Evolutionary conservation across 2,113 vertebrate genomes (phyloP).

Genomic region (Phoenicopterus ruber): DNA sequence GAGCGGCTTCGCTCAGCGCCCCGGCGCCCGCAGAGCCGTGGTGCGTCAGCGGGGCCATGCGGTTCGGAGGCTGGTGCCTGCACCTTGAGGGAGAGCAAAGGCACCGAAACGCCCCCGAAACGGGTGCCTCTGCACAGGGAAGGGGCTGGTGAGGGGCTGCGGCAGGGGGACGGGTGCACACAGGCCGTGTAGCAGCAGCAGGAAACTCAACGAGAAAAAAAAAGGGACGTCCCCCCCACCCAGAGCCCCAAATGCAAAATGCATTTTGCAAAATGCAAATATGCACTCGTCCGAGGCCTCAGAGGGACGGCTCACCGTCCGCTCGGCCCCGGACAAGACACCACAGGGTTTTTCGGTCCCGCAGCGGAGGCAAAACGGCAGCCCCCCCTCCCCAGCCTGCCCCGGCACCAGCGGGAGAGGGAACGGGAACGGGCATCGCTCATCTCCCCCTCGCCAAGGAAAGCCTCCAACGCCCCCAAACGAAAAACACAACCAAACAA

Average conservation of each 20-base stretch:
- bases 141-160: not conserved
- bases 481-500: not conserved
- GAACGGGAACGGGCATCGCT: not conserved
- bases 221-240: not conserved
- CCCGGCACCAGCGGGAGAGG: not conserved
- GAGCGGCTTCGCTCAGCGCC: not conserved
- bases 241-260: not conserved
- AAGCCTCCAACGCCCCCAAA: not conserved
- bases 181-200: conserved; percentile 69
- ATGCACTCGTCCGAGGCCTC: not conserved
- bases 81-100: not conserved
- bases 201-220: not conserved
- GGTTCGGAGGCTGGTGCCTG: not conserved
- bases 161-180: not conserved
- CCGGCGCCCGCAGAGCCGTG: not conserved
- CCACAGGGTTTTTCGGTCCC: not conserved
- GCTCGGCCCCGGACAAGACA: not conserved
- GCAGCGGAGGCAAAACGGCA: accelerated
- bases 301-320: not conserved
- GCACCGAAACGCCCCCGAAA: not conserved
- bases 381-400: not conserved
- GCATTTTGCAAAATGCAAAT: not conserved
- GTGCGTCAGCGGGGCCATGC: not conserved
- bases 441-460: not conserved
- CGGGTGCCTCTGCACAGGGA: not conserved